A percentile compares a stretch with the other conserved stretches of the same genome.
These are phyloP conservation scores for Simalia tracyae DNA, from an alignment of 2,797 vertebrate genomes.

Conservation along the genomic window DNA sequence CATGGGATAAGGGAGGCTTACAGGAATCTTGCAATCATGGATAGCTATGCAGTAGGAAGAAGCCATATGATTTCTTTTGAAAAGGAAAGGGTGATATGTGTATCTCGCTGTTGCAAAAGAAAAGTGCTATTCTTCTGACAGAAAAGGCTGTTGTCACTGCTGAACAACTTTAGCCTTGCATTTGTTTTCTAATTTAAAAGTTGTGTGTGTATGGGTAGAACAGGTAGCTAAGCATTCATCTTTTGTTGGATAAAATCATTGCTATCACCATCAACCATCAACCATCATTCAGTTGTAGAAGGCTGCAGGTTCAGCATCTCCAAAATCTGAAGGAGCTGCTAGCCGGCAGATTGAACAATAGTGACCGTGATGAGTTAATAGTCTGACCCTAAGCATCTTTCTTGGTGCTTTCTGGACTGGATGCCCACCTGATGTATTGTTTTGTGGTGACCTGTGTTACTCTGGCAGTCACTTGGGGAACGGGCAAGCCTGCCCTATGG, in stretches of 20 bases:
- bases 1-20: not conserved
- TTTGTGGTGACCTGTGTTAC: not conserved
- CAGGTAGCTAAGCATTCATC: not conserved
- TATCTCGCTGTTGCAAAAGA: not conserved
- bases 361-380: not conserved
- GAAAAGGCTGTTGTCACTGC: too few relatives aligned
- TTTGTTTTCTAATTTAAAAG: not conserved
- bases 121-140: not conserved
- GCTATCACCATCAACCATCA: not conserved
- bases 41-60: not conserved
- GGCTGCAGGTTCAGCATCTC: not conserved
- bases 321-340: not conserved
- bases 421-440: not conserved
- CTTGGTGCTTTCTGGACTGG: not conserved
- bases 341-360: not conserved
- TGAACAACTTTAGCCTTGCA: not conserved
- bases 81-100: not conserved
- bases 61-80: not conserved
- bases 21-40: not conserved
- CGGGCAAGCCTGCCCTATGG: not conserved
- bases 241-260: not conserved
- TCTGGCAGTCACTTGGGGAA: not conserved
- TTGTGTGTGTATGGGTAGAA: not conserved
- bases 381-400: not conserved
- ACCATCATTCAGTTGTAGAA: not conserved